Percentiles rank a stretch among this genome's conserved stretches.
Evolutionary conservation across 2,888 invertebrate species (phyloP).

Genomic region (Nasonovia ribisnigri): DNA sequence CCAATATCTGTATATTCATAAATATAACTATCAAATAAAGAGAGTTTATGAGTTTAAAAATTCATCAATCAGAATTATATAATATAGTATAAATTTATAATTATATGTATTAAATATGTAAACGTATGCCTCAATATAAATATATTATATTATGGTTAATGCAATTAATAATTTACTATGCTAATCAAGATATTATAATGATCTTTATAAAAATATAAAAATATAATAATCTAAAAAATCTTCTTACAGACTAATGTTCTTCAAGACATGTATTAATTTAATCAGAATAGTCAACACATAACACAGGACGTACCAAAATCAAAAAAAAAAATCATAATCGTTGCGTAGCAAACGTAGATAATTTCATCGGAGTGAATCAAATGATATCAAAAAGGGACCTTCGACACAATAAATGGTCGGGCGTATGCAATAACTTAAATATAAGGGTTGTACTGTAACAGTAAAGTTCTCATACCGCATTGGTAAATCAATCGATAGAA

Average conservation of each 20-base stretch:
- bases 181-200: not conserved
- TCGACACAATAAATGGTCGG: not conserved
- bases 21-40: not conserved
- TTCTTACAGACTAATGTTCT: not conserved
- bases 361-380: not conserved
- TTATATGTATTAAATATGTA: no score
- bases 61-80: not conserved
- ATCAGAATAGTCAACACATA: not conserved
- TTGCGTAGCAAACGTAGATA: not conserved
- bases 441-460: not conserved
- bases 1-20: not conserved
- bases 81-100: no score
- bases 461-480: not conserved
- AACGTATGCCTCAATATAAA: not conserved
- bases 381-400: not conserved
- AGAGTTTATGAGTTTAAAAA: not conserved
- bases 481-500: slow-evolving; percentile 48
- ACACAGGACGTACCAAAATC: not conserved
- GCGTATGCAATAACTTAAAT: not conserved
- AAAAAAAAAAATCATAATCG: not conserved
- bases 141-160: not conserved
- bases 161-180: not conserved
- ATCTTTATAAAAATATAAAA: not conserved
- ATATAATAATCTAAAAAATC: not conserved
- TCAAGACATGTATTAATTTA: not conserved